Base-by-base conservation (phyloP, 1,140 invertebrate species). In the Contarinia nasturtii region DNA sequence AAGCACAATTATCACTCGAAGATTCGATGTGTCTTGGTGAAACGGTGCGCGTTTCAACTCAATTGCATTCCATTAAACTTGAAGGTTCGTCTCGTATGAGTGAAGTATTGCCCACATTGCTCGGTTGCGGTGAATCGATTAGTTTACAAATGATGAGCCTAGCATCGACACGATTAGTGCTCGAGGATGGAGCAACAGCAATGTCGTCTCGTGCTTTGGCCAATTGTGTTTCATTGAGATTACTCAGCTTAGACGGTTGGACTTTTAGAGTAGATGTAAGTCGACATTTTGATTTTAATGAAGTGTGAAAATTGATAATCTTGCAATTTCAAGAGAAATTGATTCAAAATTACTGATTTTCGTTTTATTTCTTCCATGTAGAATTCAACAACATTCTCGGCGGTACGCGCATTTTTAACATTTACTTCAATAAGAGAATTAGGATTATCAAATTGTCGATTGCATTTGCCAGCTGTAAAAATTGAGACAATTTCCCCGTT, bases 221-320 rank as follows among this genome's bases (percentile, higher is more conserved):
- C 7, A 67, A 68, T 45, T 73, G 73, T 52, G 57, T 54, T 2
- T 70, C 66, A 7, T 60, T 74, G 0, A 55, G 69, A 15, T 57
- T 73, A 4, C 60, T 74, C 15, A 69, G 67, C 47, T 55, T 74
- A 27, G 71, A 72, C 48, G 71, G 71, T 34, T 74, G 72, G 72
- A 73, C 67, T 17, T 69, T 73, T 46, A 61, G 70, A 48, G 66
- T 74, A 50, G 71, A 74, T 64, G 71, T 71, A 49, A 61, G 60
- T n/a, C 19, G 8, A 20, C 36, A 21, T 44, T 49, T 7, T 15
- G 18, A 38, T 45, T 43, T 8, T 12, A 48, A 21, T 4, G 18
- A 12, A 21, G 15, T 10, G 8, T 42, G 14, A 27, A 45, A 17
- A 46, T 40, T 40, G 12, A n/a, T 40, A 7, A 40, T 10, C 37